A percentile compares a stretch with the other conserved stretches of the same genome.
phyloP scores from a whole-genome alignment of 2,888 invertebrate species.

The Ryuthela nishihirai region DNA sequence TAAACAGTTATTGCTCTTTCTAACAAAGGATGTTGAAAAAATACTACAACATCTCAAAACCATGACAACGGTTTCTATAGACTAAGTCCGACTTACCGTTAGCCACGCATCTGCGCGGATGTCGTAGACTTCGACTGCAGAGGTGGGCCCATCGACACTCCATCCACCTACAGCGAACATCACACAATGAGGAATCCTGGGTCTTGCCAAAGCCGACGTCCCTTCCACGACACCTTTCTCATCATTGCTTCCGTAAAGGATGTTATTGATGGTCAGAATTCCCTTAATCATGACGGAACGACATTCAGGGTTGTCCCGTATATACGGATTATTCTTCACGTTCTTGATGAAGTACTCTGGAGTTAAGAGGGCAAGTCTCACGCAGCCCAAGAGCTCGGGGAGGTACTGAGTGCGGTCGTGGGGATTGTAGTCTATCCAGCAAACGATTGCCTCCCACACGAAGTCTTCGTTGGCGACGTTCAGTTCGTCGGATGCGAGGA shows the following conservation, averaged over 20 bases:
- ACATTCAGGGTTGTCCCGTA: constrained; percentile 74
- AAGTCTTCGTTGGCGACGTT: constrained; percentile 83
- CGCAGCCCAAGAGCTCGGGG: constrained; percentile 57
- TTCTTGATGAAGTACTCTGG: constrained; percentile 86
- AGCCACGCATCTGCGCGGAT: constrained; percentile 86
- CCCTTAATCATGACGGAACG: constrained; percentile 86
- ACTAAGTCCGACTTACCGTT: too few relatives aligned
- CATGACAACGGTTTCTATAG: too few relatives aligned
- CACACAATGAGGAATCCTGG: constrained; percentile 78
- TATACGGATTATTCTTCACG: constrained; percentile 76
- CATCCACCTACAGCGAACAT: constrained; percentile 79
- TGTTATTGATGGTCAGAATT: constrained; percentile 81
- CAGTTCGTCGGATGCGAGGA: constrained; percentile 74
- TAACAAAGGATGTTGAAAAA: too few relatives aligned
- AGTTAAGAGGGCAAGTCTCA: constrained; percentile 72
- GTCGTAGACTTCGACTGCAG: constrained; percentile 81
- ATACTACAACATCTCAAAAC: too few relatives aligned
- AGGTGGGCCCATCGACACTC: constrained; percentile 66
- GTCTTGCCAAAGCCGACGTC: constrained; percentile 72
- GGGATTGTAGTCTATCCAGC: constrained; percentile 80
- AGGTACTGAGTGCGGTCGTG: constrained; percentile 68
- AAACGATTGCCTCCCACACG: constrained; percentile 77
- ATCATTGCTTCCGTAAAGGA: constrained; percentile 77
- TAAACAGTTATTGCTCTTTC: too few relatives aligned
- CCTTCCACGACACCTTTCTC: constrained; percentile 77